Percentiles rank a stretch among this genome's conserved stretches.
These are phyloP conservation scores for Drosophila pseudoananassae DNA, from an alignment of 1,140 invertebrate species.

Conservation along the genomic window DNA sequence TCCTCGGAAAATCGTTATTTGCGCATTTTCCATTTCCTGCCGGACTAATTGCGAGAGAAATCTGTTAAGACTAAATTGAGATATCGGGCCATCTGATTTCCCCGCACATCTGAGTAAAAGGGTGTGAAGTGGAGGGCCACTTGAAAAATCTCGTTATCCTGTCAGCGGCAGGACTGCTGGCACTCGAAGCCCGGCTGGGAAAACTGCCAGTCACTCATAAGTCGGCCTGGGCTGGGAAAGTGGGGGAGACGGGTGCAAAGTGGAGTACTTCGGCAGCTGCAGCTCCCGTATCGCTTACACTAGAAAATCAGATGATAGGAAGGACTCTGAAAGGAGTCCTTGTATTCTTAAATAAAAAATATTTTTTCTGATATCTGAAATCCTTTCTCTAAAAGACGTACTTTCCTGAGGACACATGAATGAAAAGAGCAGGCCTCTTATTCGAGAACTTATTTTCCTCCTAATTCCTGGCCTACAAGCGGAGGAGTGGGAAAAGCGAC, in stretches of 20 bases:
- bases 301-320: slow-evolving; percentile 42
- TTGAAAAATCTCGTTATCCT: slow-evolving; percentile 83
- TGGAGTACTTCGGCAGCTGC: slow-evolving; percentile 67
- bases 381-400: slow-evolving; percentile 1
- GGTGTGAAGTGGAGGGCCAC: slow-evolving; percentile 71
- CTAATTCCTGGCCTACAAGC: slow-evolving; percentile 23
- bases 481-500: slow-evolving; percentile 4
- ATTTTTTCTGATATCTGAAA: neutral
- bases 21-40: slow-evolving; percentile 45
- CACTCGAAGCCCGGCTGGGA: slow-evolving; percentile 33
- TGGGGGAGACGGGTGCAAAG: slow-evolving; percentile 3
- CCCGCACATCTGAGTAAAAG: slow-evolving; percentile 31
- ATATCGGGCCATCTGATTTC: slow-evolving; percentile 4
- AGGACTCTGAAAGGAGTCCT: slow-evolving; percentile 15
- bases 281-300: slow-evolving; percentile 62
- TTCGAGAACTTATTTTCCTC: neutral
- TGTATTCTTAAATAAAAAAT: neutral
- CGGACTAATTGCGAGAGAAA: slow-evolving; percentile 80
- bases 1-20: slow-evolving; percentile 73
- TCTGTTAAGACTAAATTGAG: slow-evolving; percentile 52
- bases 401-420: slow-evolving; percentile 31
- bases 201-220: slow-evolving; percentile 68
- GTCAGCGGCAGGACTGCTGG: slow-evolving; percentile 64
- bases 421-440: slow-evolving; percentile 41
- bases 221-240: neutral